phyloP scores from a whole-genome alignment of 2,797 vertebrate genomes.

The Spea hammondii region DNA sequence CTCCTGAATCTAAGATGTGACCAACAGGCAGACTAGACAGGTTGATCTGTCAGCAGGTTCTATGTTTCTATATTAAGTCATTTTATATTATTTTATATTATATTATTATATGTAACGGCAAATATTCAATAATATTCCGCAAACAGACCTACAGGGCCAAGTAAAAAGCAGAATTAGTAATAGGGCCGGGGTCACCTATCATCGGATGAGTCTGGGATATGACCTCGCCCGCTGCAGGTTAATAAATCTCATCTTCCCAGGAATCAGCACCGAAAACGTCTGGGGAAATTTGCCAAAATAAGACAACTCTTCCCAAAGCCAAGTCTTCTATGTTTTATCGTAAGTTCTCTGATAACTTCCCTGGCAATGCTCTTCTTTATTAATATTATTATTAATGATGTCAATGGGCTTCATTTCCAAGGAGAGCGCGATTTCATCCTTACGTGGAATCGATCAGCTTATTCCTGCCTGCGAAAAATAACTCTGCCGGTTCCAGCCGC shows the following conservation, averaged over 20 bases:
- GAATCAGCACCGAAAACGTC: background rate
- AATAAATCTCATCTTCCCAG: background rate
- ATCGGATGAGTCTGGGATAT: too few species aligned
- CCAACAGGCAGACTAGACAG: too few species aligned
- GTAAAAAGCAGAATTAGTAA: too few species aligned
- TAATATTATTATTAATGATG: background rate
- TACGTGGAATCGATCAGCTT: background rate
- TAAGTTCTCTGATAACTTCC: background rate
- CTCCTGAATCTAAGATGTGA: too few species aligned
- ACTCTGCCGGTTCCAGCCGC: background rate
- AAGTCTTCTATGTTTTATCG: background rate
- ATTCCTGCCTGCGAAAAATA: background rate
- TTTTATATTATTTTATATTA: too few species aligned
- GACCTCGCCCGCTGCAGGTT: too few species aligned
- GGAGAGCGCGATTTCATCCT: background rate
- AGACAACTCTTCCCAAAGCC: background rate
- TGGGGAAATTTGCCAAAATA: background rate
- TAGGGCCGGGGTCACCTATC: too few species aligned
- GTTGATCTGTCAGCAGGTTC: too few species aligned
- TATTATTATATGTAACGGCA: too few species aligned
- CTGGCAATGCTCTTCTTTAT: background rate
- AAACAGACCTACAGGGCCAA: too few species aligned
- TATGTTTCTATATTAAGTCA: too few species aligned
- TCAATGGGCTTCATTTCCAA: background rate
- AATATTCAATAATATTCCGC: too few species aligned